Evolutionary conservation across 2,113 vertebrate genomes (phyloP).

Genomic region (Urocynchramus pylzowi): DNA sequence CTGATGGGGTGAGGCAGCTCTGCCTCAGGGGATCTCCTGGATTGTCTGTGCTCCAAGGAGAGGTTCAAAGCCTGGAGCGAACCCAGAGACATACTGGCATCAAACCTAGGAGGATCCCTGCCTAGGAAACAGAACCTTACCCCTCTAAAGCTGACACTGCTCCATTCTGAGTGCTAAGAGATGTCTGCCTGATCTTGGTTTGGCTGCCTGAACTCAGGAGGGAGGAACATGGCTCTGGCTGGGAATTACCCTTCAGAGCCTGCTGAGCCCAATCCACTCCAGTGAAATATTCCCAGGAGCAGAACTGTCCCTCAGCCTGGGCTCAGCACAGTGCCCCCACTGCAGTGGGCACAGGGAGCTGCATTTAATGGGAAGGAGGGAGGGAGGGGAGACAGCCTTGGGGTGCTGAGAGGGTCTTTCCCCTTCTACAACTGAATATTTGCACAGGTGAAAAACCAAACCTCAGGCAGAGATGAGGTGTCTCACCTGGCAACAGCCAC

Average conservation of each 20-base stretch:
- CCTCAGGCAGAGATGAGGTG: not conserved
- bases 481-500: not conserved
- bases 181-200: not conserved
- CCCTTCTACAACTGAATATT: not conserved
- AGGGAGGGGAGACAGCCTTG: not conserved
- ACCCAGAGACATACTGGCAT: not conserved
- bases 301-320: not conserved
- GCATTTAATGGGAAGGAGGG: not conserved
- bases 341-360: not conserved
- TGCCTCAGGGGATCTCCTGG: not conserved
- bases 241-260: not conserved
- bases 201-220: not conserved
- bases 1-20: not conserved
- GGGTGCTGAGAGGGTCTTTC: not conserved
- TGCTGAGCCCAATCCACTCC: rapidly evolving
- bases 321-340: not conserved
- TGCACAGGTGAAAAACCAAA: not conserved
- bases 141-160: not conserved
- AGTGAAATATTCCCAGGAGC: not conserved
- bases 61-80: not conserved
- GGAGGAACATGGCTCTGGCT: not conserved
- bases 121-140: not conserved
- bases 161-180: not conserved
- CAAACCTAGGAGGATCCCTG: not conserved
- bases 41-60: not conserved